A percentile compares a stretch with the other conserved stretches of the same genome.
phyloP scores from a whole-genome alignment of 2,888 invertebrate genomes.

The Diarsia brunnea region DNA sequence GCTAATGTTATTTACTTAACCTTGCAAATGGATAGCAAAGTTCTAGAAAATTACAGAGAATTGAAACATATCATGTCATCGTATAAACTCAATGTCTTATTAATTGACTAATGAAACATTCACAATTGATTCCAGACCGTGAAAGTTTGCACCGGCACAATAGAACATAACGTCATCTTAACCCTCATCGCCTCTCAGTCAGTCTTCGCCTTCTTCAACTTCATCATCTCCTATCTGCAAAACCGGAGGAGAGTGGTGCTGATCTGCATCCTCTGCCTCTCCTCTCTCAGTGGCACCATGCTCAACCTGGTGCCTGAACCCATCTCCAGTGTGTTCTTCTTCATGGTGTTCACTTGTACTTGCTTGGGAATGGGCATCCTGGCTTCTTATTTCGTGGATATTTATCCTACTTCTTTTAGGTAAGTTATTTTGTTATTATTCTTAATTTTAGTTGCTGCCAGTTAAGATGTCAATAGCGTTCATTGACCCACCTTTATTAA shows the following conservation, averaged over 20 bases:
- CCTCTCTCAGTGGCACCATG: slow-evolving; percentile 89
- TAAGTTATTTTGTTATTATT: slow-evolving; percentile 57
- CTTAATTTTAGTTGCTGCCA: no score
- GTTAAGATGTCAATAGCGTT: no score
- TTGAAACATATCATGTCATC: no score
- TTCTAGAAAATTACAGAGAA: no score
- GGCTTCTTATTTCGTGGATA: slow-evolving; percentile 86
- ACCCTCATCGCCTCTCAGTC: slow-evolving; percentile 92
- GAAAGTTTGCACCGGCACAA: slow-evolving; percentile 85
- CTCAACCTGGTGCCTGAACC: slow-evolving; percentile 84
- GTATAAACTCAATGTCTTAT: no score
- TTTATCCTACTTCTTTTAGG: slow-evolving; percentile 87
- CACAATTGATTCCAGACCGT: slow-evolving; percentile 75
- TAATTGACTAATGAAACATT: background rate
- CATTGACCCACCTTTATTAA: no score
- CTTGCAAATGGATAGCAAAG: background rate
- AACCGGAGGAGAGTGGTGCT: slow-evolving; percentile 89
- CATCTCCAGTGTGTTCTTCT: slow-evolving; percentile 83
- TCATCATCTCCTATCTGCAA: slow-evolving; percentile 89
- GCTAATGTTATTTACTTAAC: background rate
- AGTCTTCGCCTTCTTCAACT: slow-evolving; percentile 91
- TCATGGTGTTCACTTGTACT: slow-evolving; percentile 85
- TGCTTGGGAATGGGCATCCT: slow-evolving; percentile 87
- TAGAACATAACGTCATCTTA: slow-evolving; percentile 91
- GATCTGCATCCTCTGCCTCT: slow-evolving; percentile 86